Evolutionary conservation across 2,888 invertebrate genomes (phyloP).

Genomic region (Panorpa germanica): DNA sequence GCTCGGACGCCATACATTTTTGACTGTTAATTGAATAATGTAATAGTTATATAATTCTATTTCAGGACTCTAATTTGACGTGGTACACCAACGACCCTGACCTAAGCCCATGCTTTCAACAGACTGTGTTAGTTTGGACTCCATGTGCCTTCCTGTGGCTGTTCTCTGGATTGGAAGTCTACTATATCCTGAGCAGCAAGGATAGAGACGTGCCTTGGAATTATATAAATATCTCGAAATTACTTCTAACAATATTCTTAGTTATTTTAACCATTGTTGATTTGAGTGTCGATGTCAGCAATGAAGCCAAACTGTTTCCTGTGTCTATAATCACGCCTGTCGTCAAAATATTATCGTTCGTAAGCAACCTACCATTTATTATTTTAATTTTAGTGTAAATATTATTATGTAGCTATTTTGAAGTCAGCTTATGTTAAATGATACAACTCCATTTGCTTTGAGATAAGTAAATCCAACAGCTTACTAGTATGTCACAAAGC

Average conservation of each 20-base stretch:
- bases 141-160: slow-evolving; percentile 75
- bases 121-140: slow-evolving; percentile 74
- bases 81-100: slow-evolving; percentile 73
- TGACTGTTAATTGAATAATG: too few relatives aligned
- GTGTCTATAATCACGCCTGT: slow-evolving; percentile 63
- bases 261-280: slow-evolving; percentile 49
- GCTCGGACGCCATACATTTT: too few relatives aligned
- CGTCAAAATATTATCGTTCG: slow-evolving; percentile 61
- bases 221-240: slow-evolving; percentile 48
- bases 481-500: too few relatives aligned
- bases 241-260: slow-evolving; percentile 40
- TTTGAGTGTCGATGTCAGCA: slow-evolving; percentile 39
- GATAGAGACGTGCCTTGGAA: slow-evolving; percentile 64
- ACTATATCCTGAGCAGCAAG: slow-evolving; percentile 56
- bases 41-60: slow-evolving; percentile 18
- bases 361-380: too few relatives aligned
- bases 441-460: too few relatives aligned
- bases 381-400: too few relatives aligned
- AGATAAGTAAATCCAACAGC: too few relatives aligned
- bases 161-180: slow-evolving; percentile 52
- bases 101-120: slow-evolving; percentile 80
- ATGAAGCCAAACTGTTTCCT: slow-evolving; percentile 33
- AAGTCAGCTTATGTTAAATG: too few relatives aligned
- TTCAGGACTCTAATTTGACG: slow-evolving; percentile 54
- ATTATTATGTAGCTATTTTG: too few relatives aligned